These are phyloP conservation scores for Plecotus auritus DNA, from an alignment of 2,113 vertebrate genomes.

Conservation along the genomic window DNA sequence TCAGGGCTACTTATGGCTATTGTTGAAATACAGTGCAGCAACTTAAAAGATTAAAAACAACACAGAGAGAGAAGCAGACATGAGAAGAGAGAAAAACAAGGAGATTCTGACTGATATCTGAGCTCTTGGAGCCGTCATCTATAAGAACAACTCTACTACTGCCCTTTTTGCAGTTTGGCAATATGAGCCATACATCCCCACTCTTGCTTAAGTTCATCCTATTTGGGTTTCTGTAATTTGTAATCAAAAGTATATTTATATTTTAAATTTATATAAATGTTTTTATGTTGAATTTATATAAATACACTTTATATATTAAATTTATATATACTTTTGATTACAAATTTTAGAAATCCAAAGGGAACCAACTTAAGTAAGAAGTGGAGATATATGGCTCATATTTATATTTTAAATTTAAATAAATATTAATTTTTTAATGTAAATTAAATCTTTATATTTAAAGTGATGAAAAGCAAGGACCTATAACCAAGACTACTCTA, in stretches of 20 bases:
- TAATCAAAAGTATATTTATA: not conserved
- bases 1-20: not conserved
- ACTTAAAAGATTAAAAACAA: constrained; percentile 5
- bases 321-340: not conserved
- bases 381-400: not conserved
- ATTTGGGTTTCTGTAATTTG: not conserved
- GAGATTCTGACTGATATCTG: not conserved
- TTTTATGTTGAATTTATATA: not conserved
- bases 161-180: not conserved
- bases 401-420: not conserved
- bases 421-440: not conserved
- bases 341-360: not conserved
- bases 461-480: no score
- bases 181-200: not conserved
- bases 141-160: not conserved
- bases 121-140: not conserved
- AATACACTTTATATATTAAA: not conserved
- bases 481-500: no score
- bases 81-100: constrained; percentile 3
- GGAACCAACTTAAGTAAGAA: not conserved
- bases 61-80: not conserved
- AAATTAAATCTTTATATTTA: not conserved
- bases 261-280: not conserved
- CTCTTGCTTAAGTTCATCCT: not conserved
- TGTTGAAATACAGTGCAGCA: not conserved